Conservation (phyloP, 2,113 vertebrate species). For the Telmatochromis brichardi region DNA sequence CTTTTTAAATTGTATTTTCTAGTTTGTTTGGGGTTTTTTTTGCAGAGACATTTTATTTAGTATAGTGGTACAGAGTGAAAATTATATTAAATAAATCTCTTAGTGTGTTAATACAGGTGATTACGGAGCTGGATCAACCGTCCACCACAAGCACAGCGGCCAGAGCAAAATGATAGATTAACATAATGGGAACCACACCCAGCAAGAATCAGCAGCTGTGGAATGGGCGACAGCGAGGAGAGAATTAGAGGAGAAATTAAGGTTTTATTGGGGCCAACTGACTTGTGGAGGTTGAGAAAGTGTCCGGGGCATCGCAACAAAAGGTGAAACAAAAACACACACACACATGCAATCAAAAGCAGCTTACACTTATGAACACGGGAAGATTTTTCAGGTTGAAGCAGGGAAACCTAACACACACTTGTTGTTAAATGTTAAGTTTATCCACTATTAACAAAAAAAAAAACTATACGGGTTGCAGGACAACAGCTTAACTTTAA, state of each 20-base stretch:
- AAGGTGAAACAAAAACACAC: not conserved
- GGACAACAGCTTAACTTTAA: not conserved
- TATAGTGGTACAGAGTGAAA: not conserved
- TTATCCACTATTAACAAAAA: not conserved
- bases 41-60: not conserved
- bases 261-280: not conserved
- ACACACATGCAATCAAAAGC: not conserved
- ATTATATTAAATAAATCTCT: not conserved
- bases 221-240: not conserved
- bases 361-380: not conserved
- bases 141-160: not conserved
- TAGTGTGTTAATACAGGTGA: not conserved
- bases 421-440: not conserved
- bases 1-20: not conserved
- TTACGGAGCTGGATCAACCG: not conserved
- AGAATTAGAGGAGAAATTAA: not conserved
- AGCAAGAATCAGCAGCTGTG: not conserved
- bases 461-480: not conserved
- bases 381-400: not conserved
- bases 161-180: not conserved
- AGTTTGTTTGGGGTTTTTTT: accelerated
- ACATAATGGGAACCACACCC: not conserved
- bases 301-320: not conserved
- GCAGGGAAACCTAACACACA: not conserved
- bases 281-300: not conserved